Evolutionary conservation across 2,797 vertebrate species (phyloP), one percentile per base, ranked within the genome.

Genomic region (Eulemur rubriventer): DNA sequence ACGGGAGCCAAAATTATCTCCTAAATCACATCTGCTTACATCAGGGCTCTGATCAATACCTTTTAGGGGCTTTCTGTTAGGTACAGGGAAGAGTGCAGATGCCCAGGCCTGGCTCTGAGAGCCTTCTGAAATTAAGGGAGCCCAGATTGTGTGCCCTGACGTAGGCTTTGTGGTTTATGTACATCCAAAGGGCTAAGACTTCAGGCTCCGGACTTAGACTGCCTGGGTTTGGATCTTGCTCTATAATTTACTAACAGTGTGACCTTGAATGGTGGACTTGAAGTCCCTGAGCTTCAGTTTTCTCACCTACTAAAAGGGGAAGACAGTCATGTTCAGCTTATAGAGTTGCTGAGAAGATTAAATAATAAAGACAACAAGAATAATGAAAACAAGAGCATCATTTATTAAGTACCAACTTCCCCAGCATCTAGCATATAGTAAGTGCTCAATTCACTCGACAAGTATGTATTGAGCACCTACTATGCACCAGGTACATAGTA

Each of bases 71-170:
- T 72, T 61, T 33, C 33, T 35, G 7, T 52, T 35, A 55, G 12
- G 4, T 43, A 13, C 70, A 69, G 61, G 9, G 50, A 88, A 65
- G 30, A 41, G 69, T 55, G 30, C 52, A 14, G n/a, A 57, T 65
- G 46, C 26, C n/a, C 24, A 16, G 7, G 10, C 13, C 2, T 11
- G 67, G 41, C 35, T 83, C 7, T 6, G 38, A 30, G 89, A 85
- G 24, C 1, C 81, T 82, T 89, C 80, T 26, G 69, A 70, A 38
- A 63, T 18, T 0, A 6, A 48, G 20, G 10, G 48, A 43, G 41
- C 7, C 2, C 55, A n/a, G 43, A 43, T 0, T 4, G 26, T 0
- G 0, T 4, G 43, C 20, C 43, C 63, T 72, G 30, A 41, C 30
- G 41, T 35, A 61, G 48, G 52, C 48, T 59, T n/a, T 84, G 84